Base-by-base conservation (phyloP, 2,797 vertebrate species). In the Pteronotus mesoamericanus region DNA sequence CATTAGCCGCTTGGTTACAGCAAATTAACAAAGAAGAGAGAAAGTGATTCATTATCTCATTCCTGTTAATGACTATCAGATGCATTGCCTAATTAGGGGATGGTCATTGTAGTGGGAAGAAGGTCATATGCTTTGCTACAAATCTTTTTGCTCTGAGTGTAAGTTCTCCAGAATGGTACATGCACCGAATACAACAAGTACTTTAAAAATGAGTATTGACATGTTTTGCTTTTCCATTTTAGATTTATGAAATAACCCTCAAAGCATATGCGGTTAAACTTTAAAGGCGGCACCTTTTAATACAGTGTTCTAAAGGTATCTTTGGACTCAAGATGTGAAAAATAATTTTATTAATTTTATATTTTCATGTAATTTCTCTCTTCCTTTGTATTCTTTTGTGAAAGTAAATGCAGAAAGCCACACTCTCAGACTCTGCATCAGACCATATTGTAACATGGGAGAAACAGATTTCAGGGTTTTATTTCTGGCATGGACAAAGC, bases 21-120 rank as follows among this genome's bases (percentile, higher is more conserved):
- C 99, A 99, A 99, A 99, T 99, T 99, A 99, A 99, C 99, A 99
- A 98, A 99, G 99, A 99, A 98, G 98, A 98, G 98, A 99, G 99
- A 99, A 99, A 99, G 99, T 99, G 99, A 98, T 99, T 99, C 99
- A 99, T 99, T 99, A 99, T 99, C 99, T 99, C 99, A 98, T 99
- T 99, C 99, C 99, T 99, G 99, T 99, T 99, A 99, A 99, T 99
- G 99, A 99, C 99, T 99, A 99, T 99, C 99, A 99, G 99, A 99
- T 99, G 99, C 99, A 99, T 98, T 98, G 98, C 98, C 99, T 99
- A 99, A 99, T 99, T 99, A 99, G 99, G 98, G 98, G 98, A 98
- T 99, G 98, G 99, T 98, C 98, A 98, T 98, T 98, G 98, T 98
- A 98, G 98, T 98, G 98, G 98, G 98, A 98, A 98, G 98, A 99